These are phyloP conservation scores for Heliopora coerulea DNA, from an alignment of 92 coral and sea anemone species.

Conservation along the genomic window DNA sequence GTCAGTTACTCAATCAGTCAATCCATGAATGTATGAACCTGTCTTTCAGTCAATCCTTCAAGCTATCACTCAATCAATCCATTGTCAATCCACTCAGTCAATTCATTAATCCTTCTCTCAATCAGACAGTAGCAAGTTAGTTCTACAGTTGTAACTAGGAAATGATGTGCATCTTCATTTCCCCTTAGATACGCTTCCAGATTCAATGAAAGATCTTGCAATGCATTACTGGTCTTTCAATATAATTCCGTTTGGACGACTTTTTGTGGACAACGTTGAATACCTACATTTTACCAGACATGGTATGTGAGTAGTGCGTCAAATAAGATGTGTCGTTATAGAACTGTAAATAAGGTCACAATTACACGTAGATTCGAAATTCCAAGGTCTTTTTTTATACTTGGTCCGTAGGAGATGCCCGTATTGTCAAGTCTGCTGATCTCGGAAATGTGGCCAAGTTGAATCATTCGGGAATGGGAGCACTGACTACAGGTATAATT, in stretches of 20 bases:
- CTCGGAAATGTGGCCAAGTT: slow-evolving; percentile 32
- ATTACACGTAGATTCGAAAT: too few species aligned
- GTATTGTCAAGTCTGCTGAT: background rate
- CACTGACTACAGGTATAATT: slow-evolving; percentile 13
- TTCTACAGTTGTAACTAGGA: too few species aligned
- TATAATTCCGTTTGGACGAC: slow-evolving; percentile 7
- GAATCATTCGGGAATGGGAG: slow-evolving; percentile 22
- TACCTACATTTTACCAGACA: slow-evolving; percentile 26
- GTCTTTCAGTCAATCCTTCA: too few species aligned
- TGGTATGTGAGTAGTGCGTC: slow-evolving; percentile 19
- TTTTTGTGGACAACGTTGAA: slow-evolving; percentile 9
- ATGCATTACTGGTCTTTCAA: slow-evolving; percentile 29
- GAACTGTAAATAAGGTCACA: too few species aligned
- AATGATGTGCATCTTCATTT: too few species aligned
- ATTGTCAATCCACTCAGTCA: too few species aligned
- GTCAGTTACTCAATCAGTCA: too few species aligned
- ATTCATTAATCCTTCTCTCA: background rate
- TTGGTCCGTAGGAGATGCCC: slow-evolving; percentile 18
- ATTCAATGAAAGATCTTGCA: background rate
- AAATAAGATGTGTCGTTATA: too few species aligned
- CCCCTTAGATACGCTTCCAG: background rate
- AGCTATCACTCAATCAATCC: too few species aligned
- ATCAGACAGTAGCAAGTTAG: background rate
- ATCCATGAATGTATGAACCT: too few species aligned
- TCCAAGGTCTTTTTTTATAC: background rate